Evolutionary conservation across 1,140 invertebrate species (phyloP).

Genomic region (Pantala flavescens): DNA sequence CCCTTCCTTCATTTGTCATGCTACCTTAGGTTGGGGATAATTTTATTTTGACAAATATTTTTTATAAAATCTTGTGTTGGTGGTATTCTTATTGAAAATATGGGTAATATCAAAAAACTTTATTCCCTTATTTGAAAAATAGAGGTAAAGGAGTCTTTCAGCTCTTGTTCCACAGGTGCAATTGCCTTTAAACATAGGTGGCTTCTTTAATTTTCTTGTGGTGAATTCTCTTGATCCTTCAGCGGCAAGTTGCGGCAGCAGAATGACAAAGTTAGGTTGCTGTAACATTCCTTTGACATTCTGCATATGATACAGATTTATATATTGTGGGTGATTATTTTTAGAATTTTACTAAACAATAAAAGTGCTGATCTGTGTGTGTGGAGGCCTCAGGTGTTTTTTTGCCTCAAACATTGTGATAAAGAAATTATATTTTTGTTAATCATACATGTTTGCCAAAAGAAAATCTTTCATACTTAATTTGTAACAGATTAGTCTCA

Average conservation of each 20-base stretch:
- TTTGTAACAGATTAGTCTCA: not conserved
- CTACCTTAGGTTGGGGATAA: not conserved
- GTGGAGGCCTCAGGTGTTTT: not conserved
- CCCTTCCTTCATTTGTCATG: not conserved
- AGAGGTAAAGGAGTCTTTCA: not conserved
- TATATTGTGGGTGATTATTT: not conserved
- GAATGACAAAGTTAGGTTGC: conserved; percentile 5
- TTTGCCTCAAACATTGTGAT: conserved; percentile 9
- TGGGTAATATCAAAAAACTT: not conserved
- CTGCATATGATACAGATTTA: not conserved
- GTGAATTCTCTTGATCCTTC: not conserved
- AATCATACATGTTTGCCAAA: conserved; percentile 10
- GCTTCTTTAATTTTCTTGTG: not conserved
- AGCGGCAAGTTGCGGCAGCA: not conserved
- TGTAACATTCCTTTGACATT: not conserved
- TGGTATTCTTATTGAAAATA: not conserved
- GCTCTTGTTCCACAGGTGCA: not conserved
- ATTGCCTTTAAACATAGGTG: not conserved
- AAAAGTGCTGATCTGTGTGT: not conserved
- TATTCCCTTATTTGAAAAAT: not conserved
- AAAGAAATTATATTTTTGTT: conserved; percentile 11
- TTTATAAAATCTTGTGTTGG: not conserved
- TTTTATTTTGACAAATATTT: conserved; percentile 5
- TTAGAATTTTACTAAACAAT: not conserved
- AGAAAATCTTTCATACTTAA: not conserved